Evolutionary conservation across 2,888 invertebrate genomes (phyloP), one percentile per base, ranked within the genome.

Genomic region (Cerastoderma edule): DNA sequence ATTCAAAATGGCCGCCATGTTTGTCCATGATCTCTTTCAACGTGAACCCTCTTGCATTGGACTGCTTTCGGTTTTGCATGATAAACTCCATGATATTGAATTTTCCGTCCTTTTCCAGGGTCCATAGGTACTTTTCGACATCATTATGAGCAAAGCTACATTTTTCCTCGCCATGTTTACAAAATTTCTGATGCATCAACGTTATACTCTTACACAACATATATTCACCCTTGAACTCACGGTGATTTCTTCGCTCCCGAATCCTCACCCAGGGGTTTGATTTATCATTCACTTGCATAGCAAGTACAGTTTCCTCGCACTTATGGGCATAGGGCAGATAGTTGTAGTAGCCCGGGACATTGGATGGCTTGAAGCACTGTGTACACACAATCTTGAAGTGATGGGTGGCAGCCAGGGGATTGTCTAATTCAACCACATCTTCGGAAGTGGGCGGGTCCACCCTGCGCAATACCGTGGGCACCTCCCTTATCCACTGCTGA

Each of bases 81-180:
- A 91, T 87, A 66, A 91, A 92, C 57, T 90, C 91, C 5, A 86
- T 85, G 10, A 91, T 85, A 71, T 85, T 85, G 72, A 91, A 92
- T 3, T 67, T 54, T 8, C 87, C 89, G 66, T 87, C 84, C 72
- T 91, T 91, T 57, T 91, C 91, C 60, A 88, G 44, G 13, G 82
- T 88, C 92, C 92, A 92, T 5, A 91, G 68, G 4, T 27, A 70
- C 70, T 86, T 87, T 70, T 91, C 91, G 13, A 86, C 80, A 2
- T 80, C 78, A 72, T 87, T 89, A 81, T 91, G 91, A 22, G 90
- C 89, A 85, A 89, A 91, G 65, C 86, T 87, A 75, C 91, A 91
- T 1, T 33, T 69, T 27, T 84, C 85, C 33, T 88, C 87, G 4
- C 86, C 85, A 67, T 83, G 86, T 22, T 84, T 76, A 77, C 90